phyloP scores from a whole-genome alignment of 2,888 invertebrate genomes.

The Iphiclides podalirius region DNA sequence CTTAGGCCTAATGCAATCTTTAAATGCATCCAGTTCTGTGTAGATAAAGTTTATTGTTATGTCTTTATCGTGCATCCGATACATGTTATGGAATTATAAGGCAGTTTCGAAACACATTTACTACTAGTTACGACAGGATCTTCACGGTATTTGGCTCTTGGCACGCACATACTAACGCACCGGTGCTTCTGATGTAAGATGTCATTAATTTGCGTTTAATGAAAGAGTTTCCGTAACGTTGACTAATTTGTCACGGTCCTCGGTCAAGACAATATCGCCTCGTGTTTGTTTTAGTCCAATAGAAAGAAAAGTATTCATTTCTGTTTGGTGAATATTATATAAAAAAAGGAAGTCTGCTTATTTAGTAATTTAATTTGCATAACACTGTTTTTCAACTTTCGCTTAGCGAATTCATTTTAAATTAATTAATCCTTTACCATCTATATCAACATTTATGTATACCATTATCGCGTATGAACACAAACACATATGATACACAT shows the following conservation, averaged over 20 bases:
- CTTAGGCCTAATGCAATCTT: too few relatives aligned
- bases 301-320: neutral
- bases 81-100: slow-evolving; percentile 1
- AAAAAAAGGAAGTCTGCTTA: neutral
- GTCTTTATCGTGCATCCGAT: neutral
- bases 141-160: slow-evolving; percentile 20
- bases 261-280: neutral
- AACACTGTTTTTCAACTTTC: neutral
- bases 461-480: too few relatives aligned
- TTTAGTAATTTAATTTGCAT: neutral
- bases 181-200: slow-evolving; percentile 7
- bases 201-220: neutral
- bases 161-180: neutral
- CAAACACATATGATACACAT: too few relatives aligned
- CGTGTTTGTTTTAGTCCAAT: neutral
- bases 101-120: neutral
- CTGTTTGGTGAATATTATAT: neutral
- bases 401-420: neutral
- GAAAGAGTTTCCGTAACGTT: neutral
- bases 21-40: too few relatives aligned
- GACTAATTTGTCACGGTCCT: neutral
- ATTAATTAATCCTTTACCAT: too few relatives aligned
- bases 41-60: too few relatives aligned
- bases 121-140: slow-evolving; percentile 8
- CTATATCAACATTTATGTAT: too few relatives aligned